Base-by-base conservation (phyloP, 1,140 invertebrate genomes). In the Wiebesia pumilae region DNA sequence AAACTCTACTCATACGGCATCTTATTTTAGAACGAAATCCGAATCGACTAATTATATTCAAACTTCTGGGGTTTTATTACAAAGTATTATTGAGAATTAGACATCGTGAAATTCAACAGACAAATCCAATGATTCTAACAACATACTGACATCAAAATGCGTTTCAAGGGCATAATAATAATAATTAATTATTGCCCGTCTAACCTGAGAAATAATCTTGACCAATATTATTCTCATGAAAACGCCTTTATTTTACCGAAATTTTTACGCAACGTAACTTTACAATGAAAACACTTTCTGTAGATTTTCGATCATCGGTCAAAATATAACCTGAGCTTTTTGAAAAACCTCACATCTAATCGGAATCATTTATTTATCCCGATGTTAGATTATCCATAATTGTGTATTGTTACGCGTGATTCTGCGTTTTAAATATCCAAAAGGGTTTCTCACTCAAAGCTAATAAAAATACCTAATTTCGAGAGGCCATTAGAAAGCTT, bases 291-390 rank as follows among this genome's bases (percentile, higher is more conserved):
- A 71, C 35, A 40, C 27, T 10, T 75, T 75, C 19, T 43, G 0
- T 43, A 75, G 21, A 4, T 75, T 43, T 75, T 43, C 43, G 43
- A 27, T 75, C 40, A 73, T 38, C 38, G 24, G 69, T 30, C 14
- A 75, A 43, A 75, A 38, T 16, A n/a, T 43, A 75, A 75, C 71
- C 43, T 75, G 43, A n/a, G 38, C 71, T 33, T 35, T n/a, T 43
- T n/a, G n/a, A 24, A 75, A 75, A 75, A 40, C 27, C 27, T 75
- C 16, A 24, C 12, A 10, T 43, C 38, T n/a, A 40, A 38, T 38
- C 38, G 43, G 71, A 75, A 43, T 75, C 43, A 75, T 75, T 75
- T 75, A 75, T 75, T n/a, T 43, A 43, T 21, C 27, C 40, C 35
- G 14, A 40, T 71, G 19, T 21, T 40, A 38, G 19, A 67, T 47